These are phyloP conservation scores for Hylaeus volcanicus DNA, from an alignment of 1,140 invertebrate species.

Conservation along the genomic window DNA sequence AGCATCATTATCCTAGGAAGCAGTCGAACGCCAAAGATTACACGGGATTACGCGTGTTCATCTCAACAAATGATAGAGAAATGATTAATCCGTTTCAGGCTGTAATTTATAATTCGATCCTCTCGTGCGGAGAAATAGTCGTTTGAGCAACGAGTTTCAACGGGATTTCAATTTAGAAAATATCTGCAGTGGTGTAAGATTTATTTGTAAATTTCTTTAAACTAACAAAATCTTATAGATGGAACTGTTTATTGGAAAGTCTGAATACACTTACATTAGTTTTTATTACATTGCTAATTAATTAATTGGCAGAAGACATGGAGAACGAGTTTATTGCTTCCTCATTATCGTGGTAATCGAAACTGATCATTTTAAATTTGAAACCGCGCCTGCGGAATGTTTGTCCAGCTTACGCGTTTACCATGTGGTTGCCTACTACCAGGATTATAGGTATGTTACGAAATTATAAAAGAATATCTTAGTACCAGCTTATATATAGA, in stretches of 20 bases:
- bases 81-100: slow-evolving; percentile 2
- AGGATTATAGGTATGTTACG: neutral
- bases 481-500: too few species aligned
- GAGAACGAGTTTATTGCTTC: neutral
- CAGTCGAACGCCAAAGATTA: neutral
- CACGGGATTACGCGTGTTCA: neutral
- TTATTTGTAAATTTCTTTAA: too few species aligned
- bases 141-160: neutral
- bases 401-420: neutral
- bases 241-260: too few species aligned
- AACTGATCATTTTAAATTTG: neutral
- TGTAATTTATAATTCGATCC: neutral
- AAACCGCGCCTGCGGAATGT: neutral
- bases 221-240: too few species aligned
- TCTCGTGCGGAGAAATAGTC: neutral
- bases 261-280: too few species aligned
- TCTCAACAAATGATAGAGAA: neutral
- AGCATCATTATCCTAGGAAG: neutral
- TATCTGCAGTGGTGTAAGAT: neutral
- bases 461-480: neutral
- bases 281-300: too few species aligned
- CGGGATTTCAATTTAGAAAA: neutral
- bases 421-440: neutral
- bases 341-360: neutral
- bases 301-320: too few species aligned